Evolutionary conservation across 2,113 vertebrate species (phyloP).

Genomic region (Nothoprocta perdicaria): DNA sequence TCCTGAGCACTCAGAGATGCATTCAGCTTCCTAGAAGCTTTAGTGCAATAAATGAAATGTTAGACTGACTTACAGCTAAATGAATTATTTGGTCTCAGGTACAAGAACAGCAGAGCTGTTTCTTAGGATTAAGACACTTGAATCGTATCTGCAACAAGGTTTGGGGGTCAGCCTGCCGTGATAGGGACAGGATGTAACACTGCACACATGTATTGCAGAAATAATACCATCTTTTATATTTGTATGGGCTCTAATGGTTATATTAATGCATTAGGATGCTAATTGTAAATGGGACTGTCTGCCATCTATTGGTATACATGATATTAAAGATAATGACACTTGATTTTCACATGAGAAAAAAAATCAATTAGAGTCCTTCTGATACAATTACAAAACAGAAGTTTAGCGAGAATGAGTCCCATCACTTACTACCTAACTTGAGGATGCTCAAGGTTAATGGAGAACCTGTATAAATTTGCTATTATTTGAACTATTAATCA

Average conservation of each 20-base stretch:
- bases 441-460: background rate
- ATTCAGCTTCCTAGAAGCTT: background rate
- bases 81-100: background rate
- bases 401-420: background rate
- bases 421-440: background rate
- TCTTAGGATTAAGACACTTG: background rate
- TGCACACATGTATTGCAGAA: background rate
- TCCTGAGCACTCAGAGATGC: background rate
- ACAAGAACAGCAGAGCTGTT: background rate
- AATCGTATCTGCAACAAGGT: background rate
- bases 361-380: background rate
- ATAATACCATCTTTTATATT: background rate
- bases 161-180: background rate
- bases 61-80: conserved; percentile 14
- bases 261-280: background rate
- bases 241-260: background rate
- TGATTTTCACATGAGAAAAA: conserved; percentile 15
- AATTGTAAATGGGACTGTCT: background rate
- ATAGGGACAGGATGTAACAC: background rate
- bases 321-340: background rate
- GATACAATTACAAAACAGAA: background rate
- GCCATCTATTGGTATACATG: background rate
- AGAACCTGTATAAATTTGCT: background rate
- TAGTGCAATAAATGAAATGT: conserved; percentile 26
- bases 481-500: background rate